phyloP scores from a whole-genome alignment of 1,140 invertebrate genomes.

The Hypothenemus hampei region DNA sequence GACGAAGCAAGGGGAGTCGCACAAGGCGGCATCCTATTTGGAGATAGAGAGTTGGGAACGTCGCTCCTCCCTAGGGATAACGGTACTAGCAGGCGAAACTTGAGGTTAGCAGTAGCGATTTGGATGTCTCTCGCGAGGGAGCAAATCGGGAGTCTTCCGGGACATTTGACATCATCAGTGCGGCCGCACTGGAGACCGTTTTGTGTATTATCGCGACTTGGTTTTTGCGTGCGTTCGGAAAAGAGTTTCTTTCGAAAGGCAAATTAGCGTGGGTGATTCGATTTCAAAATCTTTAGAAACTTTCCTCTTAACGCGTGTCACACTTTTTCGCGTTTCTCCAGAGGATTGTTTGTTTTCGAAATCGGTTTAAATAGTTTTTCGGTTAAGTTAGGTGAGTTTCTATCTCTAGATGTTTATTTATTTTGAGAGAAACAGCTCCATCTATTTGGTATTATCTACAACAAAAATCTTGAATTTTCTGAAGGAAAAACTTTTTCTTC shows the following conservation, averaged over 20 bases:
- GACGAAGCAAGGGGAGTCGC: slow-evolving; percentile 2
- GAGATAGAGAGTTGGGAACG: slow-evolving; percentile 16
- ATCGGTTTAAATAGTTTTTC: too few species aligned
- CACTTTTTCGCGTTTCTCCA: too few species aligned
- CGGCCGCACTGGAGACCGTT: slow-evolving; percentile 21
- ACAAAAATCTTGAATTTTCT: too few species aligned
- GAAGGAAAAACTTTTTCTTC: too few species aligned
- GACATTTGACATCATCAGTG: slow-evolving; percentile 27
- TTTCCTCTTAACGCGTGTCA: too few species aligned
- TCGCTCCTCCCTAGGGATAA: slow-evolving; percentile 41
- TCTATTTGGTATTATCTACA: too few species aligned
- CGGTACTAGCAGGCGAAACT: slow-evolving; percentile 25
- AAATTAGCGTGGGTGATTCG: slow-evolving; percentile 22
- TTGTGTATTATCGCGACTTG: slow-evolving; percentile 21
- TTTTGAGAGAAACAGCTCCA: too few species aligned
- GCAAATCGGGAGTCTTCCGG: slow-evolving; percentile 29
- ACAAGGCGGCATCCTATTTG: too few species aligned
- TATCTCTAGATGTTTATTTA: too few species aligned
- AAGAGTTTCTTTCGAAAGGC: slow-evolving; percentile 2
- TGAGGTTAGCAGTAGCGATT: slow-evolving; percentile 41
- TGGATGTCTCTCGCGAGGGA: slow-evolving; percentile 41
- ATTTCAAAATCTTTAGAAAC: background rate
- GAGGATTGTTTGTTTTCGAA: too few species aligned
- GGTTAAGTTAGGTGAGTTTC: slow-evolving; percentile 20
- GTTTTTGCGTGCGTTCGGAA: slow-evolving; percentile 1